phyloP scores from a whole-genome alignment of 2,113 vertebrate genomes.

The Passer domesticus region DNA sequence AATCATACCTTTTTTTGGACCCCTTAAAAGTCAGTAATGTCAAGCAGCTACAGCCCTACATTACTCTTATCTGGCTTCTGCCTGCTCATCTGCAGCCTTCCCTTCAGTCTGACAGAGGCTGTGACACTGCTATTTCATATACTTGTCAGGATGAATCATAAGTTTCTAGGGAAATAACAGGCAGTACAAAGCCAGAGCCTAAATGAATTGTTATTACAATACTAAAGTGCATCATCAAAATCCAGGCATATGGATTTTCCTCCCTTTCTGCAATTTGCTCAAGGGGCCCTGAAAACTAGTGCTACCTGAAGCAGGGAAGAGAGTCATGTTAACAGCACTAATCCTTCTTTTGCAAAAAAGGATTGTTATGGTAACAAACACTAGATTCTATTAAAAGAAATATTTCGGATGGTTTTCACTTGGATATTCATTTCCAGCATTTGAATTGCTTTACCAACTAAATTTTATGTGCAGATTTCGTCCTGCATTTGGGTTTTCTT shows the following conservation, averaged over 20 bases:
- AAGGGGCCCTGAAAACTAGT: not conserved
- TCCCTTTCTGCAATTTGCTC: not conserved
- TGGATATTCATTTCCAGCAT: not conserved
- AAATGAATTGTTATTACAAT: not conserved
- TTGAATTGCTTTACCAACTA: not conserved
- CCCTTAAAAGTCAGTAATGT: conserved; percentile 27
- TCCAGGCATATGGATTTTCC: not conserved
- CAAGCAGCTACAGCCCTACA: not conserved
- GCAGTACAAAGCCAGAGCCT: not conserved
- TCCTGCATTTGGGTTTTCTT: not conserved
- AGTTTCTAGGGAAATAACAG: conserved; percentile 24
- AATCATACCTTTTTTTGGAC: conserved; percentile 15
- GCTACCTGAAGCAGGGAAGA: not conserved
- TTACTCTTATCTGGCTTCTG: not conserved
- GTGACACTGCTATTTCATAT: not conserved
- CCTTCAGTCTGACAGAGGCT: not conserved
- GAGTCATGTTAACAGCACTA: conserved; percentile 4
- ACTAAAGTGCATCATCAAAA: conserved; percentile 32
- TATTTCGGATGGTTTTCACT: not conserved
- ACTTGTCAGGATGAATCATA: not conserved
- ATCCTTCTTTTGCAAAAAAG: not conserved
- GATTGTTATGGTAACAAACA: conserved; percentile 52
- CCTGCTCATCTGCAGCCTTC: not conserved
- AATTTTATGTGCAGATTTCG: not conserved
- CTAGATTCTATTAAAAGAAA: conserved; percentile 15